Percentiles rank a stretch among this genome's conserved stretches.
phyloP scores from a whole-genome alignment of 2,797 vertebrate species.

The Loris lydekkerianus region DNA sequence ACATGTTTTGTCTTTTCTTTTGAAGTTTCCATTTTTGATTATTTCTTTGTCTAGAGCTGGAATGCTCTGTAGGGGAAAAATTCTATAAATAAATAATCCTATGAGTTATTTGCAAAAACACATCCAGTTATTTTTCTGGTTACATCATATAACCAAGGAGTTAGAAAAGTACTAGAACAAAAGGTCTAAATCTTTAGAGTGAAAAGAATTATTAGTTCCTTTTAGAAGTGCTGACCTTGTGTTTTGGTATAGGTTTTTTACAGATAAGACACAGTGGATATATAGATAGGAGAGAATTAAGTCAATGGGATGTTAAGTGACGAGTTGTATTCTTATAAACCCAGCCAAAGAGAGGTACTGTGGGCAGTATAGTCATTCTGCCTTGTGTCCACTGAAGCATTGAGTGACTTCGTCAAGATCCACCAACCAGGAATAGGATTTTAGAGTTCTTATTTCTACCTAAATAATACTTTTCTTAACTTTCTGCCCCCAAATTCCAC shows the following conservation, averaged over 20 bases:
- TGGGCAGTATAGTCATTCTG: neutral
- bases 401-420: slow-evolving; percentile 26
- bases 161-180: neutral
- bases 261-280: neutral
- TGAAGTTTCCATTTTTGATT: slow-evolving; percentile 38
- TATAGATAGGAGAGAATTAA: neutral
- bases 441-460: neutral
- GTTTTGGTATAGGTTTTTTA: neutral
- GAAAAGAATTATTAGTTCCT: neutral
- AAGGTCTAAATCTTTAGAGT: neutral
- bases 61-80: neutral
- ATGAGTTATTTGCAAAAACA: neutral
- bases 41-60: slow-evolving; percentile 25
- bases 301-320: neutral
- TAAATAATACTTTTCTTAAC: neutral
- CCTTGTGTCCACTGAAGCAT: slow-evolving; percentile 1
- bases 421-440: slow-evolving; percentile 30
- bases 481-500: neutral
- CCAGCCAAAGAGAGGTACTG: neutral
- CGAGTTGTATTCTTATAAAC: neutral
- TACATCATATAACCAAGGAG: neutral
- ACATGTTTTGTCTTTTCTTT: neutral
- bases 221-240: neutral
- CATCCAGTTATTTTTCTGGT: slow-evolving; percentile 5
- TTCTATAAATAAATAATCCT: neutral